Evolutionary conservation across 2,888 invertebrate species (phyloP), one percentile per base, ranked within the genome.

Genomic region (Hedychridium roseum): DNA sequence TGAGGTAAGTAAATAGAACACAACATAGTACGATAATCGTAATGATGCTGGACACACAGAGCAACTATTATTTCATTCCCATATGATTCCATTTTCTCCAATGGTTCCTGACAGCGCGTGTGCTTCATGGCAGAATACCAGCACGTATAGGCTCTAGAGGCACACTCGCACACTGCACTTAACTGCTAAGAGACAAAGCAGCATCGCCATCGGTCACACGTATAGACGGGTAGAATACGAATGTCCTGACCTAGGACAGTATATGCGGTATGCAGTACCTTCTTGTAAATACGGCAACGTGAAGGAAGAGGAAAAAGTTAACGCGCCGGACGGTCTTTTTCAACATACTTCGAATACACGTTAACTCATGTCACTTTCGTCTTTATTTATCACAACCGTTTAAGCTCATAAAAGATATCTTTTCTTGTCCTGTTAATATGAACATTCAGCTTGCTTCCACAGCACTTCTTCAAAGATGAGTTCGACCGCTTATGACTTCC

Each of bases 241-340:
- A 73, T 73, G 66, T 57, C 59, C 52, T 66, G 65, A 68, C 62
- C 67, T 45, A 49, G 57, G 62, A 47, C 62, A 69, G 70, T 69
- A 60, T 69, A 74, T 74, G 70, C 75, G 57, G 54, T 52, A 60
- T 67, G 67, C 64, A 65, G 58, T 57, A 64, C 65, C 71, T 73
- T 71, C 72, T 74, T 71, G 72, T 75, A 73, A 75, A 73, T 70
- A 69, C 68, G 65, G 67, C n/a, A n/a, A n/a, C n/a, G n/a, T n/a
- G n/a, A n/a, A n/a, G n/a, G n/a, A n/a, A n/a, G n/a, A n/a, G n/a
- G n/a, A n/a, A n/a, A n/a, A n/a, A n/a, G n/a, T n/a, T n/a, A n/a
- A n/a, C n/a, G n/a, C n/a, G n/a, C n/a, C n/a, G n/a, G n/a, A n/a
- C n/a, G n/a, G n/a, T n/a, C n/a, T n/a, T n/a, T n/a, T n/a, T n/a